A percentile compares a stretch with the other conserved stretches of the same genome.
Evolutionary conservation across 1,140 invertebrate genomes (phyloP).

Genomic region (Dendroctonus valens): DNA sequence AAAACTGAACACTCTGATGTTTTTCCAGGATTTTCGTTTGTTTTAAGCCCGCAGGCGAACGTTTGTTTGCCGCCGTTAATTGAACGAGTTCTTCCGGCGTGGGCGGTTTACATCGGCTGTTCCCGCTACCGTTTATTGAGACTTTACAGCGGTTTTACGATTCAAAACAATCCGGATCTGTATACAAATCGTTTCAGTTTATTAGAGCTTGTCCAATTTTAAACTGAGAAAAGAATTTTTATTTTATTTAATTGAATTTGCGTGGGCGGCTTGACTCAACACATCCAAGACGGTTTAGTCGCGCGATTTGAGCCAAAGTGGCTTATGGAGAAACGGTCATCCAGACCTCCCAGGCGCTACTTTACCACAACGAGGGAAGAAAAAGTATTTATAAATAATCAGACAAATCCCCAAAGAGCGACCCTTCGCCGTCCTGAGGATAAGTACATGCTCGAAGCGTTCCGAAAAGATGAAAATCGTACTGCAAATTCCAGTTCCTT

Average conservation of each 20-base stretch:
- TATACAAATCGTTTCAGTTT: no score
- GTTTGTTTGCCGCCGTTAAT: slow-evolving; percentile 10
- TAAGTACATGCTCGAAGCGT: slow-evolving; percentile 47
- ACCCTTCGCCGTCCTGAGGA: background rate
- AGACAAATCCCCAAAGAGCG: no score
- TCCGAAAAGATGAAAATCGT: slow-evolving; percentile 48
- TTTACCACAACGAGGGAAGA: no score
- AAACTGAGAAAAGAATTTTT: no score
- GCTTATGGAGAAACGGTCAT: no score
- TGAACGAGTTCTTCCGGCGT: slow-evolving; percentile 14
- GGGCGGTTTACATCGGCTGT: slow-evolving; percentile 10
- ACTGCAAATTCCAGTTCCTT: slow-evolving; percentile 47
- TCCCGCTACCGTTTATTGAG: slow-evolving; percentile 5
- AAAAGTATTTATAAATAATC: no score
- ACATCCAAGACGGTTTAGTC: no score
- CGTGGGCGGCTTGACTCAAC: no score
- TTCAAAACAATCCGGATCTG: background rate
- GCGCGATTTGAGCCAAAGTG: no score
- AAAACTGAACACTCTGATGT: background rate
- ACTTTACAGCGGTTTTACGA: slow-evolving; percentile 11
- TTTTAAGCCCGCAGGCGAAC: slow-evolving; percentile 7
- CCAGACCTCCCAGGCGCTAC: no score
- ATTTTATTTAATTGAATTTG: no score
- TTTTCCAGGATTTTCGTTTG: slow-evolving; percentile 11
- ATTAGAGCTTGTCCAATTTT: no score